These are phyloP conservation scores for Callipepla californica DNA, from an alignment of 2,113 vertebrate genomes.

Conservation along the genomic window DNA sequence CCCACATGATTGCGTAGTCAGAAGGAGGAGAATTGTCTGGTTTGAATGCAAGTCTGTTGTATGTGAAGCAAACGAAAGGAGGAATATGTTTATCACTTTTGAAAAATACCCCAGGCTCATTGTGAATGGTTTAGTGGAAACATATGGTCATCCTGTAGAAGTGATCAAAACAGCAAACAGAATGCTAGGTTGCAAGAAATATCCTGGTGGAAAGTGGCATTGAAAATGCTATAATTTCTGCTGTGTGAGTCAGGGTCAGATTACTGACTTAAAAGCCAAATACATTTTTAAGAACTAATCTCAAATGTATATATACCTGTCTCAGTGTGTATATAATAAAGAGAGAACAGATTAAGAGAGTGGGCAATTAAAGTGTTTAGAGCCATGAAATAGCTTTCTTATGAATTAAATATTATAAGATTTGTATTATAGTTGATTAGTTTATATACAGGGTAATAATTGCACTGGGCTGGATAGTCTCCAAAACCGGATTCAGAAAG, in stretches of 20 bases:
- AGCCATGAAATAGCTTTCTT: background rate
- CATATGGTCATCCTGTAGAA: background rate
- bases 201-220: background rate
- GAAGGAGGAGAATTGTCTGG: background rate
- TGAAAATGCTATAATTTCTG: background rate
- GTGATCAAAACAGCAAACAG: constrained; percentile 17
- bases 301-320: background rate
- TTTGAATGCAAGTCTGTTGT: background rate
- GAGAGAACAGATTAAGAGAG: background rate
- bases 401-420: background rate
- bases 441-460: constrained; percentile 1
- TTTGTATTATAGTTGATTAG: background rate
- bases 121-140: background rate
- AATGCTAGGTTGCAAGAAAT: background rate
- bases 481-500: background rate
- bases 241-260: background rate
- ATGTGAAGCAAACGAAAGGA: constrained; percentile 4
- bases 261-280: background rate
- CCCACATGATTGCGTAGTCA: background rate
- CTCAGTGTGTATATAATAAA: background rate
- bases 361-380: background rate
- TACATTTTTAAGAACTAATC: background rate
- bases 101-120: background rate
- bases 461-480: background rate
- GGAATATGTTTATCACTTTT: background rate